A percentile compares a stretch with the other conserved stretches of the same genome.
Conservation (phyloP, 2,888 invertebrate species). For the Ophion costatus region DNA sequence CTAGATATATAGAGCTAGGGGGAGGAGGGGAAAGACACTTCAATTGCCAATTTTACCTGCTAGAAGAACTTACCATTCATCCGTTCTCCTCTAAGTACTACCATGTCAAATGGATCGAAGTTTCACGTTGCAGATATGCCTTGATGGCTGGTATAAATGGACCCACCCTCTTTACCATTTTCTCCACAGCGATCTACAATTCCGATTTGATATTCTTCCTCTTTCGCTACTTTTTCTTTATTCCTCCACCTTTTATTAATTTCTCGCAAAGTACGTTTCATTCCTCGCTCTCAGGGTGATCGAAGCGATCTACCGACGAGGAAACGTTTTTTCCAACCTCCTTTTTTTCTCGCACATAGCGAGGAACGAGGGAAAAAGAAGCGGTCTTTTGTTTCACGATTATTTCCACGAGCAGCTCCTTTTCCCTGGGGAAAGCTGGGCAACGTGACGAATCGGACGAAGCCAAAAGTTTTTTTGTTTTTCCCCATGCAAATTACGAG, state of each 20-base stretch:
- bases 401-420: slow-evolving; percentile 54
- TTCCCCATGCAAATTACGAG: slow-evolving; percentile 56
- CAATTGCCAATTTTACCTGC: slow-evolving; percentile 40
- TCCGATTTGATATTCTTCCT: slow-evolving; percentile 66
- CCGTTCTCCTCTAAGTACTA: slow-evolving; percentile 16
- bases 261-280: background rate
- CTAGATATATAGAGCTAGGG: slow-evolving; percentile 21
- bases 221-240: slow-evolving; percentile 55
- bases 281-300: slow-evolving; percentile 25
- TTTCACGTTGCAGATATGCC: slow-evolving; percentile 45
- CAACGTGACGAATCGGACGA: slow-evolving; percentile 28
- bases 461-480: slow-evolving; percentile 35
- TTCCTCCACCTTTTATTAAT: slow-evolving; percentile 52
- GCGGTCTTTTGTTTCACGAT: slow-evolving; percentile 52
- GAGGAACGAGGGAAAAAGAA: slow-evolving; percentile 29
- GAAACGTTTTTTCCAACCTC: slow-evolving; percentile 1
- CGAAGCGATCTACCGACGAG: slow-evolving; percentile 5
- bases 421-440: slow-evolving; percentile 11
- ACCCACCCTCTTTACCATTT: slow-evolving; percentile 76
- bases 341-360: slow-evolving; percentile 61
- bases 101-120: slow-evolving; percentile 43
- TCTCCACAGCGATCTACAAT: slow-evolving; percentile 63
- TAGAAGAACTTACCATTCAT: slow-evolving; percentile 39
- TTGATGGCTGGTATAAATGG: slow-evolving; percentile 66
- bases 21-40: slow-evolving; percentile 23